These are phyloP conservation scores for Corvus moneduloides DNA, from an alignment of 2,113 vertebrate species.

Conservation along the genomic window DNA sequence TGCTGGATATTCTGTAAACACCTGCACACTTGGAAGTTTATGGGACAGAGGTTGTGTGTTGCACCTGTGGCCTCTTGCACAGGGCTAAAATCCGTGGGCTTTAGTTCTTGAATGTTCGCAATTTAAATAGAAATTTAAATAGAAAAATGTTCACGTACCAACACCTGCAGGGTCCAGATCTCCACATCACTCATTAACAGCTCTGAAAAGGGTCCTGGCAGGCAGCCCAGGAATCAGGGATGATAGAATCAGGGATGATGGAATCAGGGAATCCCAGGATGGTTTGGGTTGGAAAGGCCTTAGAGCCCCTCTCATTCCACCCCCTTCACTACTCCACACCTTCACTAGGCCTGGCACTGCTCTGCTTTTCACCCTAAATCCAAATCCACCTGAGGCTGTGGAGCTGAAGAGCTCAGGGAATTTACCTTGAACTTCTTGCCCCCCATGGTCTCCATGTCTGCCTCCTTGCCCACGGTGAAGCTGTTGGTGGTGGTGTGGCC, in stretches of 20 bases:
- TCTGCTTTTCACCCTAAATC: background rate
- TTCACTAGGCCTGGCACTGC: background rate
- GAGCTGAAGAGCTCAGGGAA: background rate
- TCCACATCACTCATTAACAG: background rate
- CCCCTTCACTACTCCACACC: background rate
- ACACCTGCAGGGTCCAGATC: background rate
- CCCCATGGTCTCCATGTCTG: constrained; percentile 88
- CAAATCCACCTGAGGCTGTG: background rate
- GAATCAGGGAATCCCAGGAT: background rate
- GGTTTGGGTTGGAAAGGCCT: background rate
- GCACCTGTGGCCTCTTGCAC: background rate
- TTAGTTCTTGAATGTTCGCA: background rate
- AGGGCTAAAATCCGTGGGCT: background rate
- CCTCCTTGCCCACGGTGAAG: constrained; percentile 84
- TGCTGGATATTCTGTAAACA: background rate
- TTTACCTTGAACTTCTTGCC: constrained; percentile 94
- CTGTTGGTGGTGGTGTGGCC: constrained; percentile 80
- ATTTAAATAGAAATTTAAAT: background rate
- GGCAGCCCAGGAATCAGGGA: background rate
- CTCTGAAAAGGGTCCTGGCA: background rate
- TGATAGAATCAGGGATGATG: background rate
- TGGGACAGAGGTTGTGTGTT: background rate
- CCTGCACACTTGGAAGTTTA: background rate
- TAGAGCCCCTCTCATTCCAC: background rate
- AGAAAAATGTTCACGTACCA: background rate